Percentiles rank a stretch among this genome's conserved stretches.
Conservation (phyloP, 2,888 invertebrate species). For the Stratiomys singularior region DNA sequence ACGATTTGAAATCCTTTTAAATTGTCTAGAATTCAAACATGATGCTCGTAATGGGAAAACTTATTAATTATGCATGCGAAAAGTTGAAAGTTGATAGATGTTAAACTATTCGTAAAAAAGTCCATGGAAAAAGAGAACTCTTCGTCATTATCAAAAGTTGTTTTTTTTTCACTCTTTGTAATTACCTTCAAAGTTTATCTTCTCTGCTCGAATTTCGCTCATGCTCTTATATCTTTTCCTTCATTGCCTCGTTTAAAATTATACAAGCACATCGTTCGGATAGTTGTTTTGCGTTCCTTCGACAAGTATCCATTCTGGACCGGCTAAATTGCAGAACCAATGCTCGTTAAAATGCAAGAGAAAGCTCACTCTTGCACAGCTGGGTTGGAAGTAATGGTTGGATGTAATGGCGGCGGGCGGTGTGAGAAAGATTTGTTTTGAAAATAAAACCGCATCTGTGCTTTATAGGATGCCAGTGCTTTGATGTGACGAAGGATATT, state of each 20-base stretch:
- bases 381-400: neutral
- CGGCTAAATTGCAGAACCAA: neutral
- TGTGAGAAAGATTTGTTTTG: neutral
- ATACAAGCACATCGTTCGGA: neutral
- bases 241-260: neutral
- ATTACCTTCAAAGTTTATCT: slow-evolving; percentile 4
- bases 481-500: neutral
- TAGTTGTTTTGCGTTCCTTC: no score
- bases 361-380: neutral
- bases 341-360: neutral
- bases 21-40: neutral
- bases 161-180: neutral
- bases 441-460: neutral
- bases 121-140: neutral
- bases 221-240: neutral
- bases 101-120: neutral
- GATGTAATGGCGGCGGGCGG: neutral
- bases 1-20: neutral
- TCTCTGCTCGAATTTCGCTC: neutral
- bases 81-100: neutral
- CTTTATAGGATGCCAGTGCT: neutral
- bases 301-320: neutral
- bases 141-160: neutral
- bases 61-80: neutral
- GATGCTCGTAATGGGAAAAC: neutral